Evolutionary conservation across 2,888 invertebrate species (phyloP).

Genomic region (Macaria notata): DNA sequence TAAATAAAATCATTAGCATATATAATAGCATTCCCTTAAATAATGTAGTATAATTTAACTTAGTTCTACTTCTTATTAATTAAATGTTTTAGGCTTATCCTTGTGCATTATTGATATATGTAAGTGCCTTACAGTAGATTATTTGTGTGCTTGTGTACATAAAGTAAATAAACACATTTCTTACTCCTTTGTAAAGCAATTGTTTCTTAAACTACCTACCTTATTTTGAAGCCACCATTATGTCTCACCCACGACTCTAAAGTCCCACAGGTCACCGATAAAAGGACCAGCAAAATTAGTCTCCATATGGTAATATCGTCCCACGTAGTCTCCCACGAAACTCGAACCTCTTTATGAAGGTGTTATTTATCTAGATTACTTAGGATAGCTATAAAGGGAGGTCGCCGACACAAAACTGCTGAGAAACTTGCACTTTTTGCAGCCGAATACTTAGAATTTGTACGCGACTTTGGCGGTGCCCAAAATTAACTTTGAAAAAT

Average conservation of each 20-base stretch:
- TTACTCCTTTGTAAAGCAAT: too few species aligned
- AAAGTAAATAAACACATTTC: too few species aligned
- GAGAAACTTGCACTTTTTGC: conserved; percentile 76
- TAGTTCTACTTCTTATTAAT: too few species aligned
- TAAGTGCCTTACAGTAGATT: too few species aligned
- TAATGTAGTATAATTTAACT: too few species aligned
- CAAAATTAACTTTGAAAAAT: conserved; percentile 65
- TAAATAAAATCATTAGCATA: too few species aligned
- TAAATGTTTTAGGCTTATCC: too few species aligned
- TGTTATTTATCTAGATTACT: conserved; percentile 75
- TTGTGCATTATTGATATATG: too few species aligned
- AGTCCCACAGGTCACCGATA: conserved; percentile 63
- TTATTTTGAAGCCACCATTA: conserved; percentile 46
- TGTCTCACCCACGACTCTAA: conserved; percentile 62
- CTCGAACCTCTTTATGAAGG: conserved; percentile 62
- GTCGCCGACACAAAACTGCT: conserved; percentile 64
- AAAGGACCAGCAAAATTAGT: conserved; percentile 54
- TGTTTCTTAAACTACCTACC: too few species aligned
- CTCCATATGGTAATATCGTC: conserved; percentile 59
- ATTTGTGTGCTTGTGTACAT: too few species aligned
- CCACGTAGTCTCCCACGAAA: conserved; percentile 63
- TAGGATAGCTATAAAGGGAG: conserved; percentile 64
- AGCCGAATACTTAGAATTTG: conserved; percentile 62
- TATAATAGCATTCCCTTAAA: too few species aligned
- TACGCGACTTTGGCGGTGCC: conserved; percentile 56